phyloP scores from a whole-genome alignment of 2,888 invertebrate genomes.

The Dioctria linearis region DNA sequence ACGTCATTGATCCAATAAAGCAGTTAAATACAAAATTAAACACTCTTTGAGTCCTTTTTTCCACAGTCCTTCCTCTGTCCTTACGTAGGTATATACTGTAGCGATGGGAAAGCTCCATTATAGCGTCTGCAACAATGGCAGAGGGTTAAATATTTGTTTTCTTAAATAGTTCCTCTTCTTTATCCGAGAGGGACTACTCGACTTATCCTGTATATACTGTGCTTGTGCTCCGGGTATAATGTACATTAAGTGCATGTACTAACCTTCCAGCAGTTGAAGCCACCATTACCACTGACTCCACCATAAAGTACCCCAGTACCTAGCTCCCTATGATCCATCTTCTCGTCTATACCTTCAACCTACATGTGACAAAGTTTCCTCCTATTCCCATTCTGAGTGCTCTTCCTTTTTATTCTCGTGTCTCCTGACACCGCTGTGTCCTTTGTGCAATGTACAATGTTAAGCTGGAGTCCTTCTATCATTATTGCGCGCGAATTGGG shows the following conservation, averaged over 20 bases:
- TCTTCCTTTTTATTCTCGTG: slow-evolving; percentile 35
- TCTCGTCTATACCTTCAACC: not conserved
- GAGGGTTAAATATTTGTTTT: slow-evolving; percentile 59
- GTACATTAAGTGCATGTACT: slow-evolving; percentile 33
- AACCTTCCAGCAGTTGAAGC: slow-evolving; percentile 14
- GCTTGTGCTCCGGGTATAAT: slow-evolving; percentile 16
- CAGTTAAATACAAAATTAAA: slow-evolving; percentile 59
- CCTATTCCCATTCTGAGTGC: slow-evolving; percentile 41
- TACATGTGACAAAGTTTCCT: slow-evolving; percentile 41
- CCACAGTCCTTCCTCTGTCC: slow-evolving; percentile 32
- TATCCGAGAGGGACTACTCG: slow-evolving; percentile 49
- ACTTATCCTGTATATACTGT: slow-evolving; percentile 41
- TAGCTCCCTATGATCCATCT: not conserved
- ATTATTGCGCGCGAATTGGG: slow-evolving; percentile 43
- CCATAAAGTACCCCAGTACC: not conserved
- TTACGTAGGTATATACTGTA: not conserved
- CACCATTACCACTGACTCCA: not conserved
- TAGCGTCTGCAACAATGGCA: slow-evolving; percentile 57
- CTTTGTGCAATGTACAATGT: slow-evolving; percentile 8
- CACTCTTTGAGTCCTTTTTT: slow-evolving; percentile 57
- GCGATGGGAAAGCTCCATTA: slow-evolving; percentile 51
- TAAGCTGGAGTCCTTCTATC: slow-evolving; percentile 10
- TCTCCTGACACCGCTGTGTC: slow-evolving; percentile 43
- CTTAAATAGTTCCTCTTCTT: slow-evolving; percentile 59
- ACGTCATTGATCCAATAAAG: slow-evolving; percentile 60